Conservation (phyloP, 92 coral and sea anemone species). For the Umimayanthus chanpuru region DNA sequence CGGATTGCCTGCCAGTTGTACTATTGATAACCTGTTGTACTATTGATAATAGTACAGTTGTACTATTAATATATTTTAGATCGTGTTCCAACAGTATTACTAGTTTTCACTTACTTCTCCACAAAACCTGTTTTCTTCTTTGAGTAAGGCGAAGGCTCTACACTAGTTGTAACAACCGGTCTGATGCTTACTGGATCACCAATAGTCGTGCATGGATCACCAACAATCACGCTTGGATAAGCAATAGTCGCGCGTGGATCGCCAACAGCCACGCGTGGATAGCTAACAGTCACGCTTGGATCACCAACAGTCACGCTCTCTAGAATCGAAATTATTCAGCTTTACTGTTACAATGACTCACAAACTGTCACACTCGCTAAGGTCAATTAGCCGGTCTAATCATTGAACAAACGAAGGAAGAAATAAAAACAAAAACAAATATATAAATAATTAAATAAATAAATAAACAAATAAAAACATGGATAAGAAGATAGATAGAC, state of each 20-base stretch:
- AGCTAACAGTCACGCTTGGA: neutral
- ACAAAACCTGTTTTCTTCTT: slow-evolving; percentile 24
- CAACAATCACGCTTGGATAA: neutral
- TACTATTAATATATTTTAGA: neutral
- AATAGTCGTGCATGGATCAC: neutral
- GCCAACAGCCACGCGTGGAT: neutral
- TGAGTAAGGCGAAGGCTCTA: neutral
- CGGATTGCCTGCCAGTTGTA: neutral
- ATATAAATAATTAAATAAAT: too few species aligned
- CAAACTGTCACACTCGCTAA: too few species aligned
- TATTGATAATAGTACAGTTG: neutral
- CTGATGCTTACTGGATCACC: neutral
- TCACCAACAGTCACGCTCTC: neutral
- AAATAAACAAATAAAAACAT: too few species aligned
- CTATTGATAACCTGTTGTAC: neutral
- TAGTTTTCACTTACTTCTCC: neutral
- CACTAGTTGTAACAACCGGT: neutral
- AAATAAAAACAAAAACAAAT: too few species aligned
- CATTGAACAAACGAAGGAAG: too few species aligned
- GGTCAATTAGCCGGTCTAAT: too few species aligned
- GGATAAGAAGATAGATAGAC: too few species aligned
- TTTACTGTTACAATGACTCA: neutral
- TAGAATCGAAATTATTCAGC: neutral
- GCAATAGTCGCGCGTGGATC: neutral
- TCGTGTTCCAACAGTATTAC: neutral